Base-by-base conservation (phyloP, 2,797 vertebrate species). In the Sphenodon punctatus region DNA sequence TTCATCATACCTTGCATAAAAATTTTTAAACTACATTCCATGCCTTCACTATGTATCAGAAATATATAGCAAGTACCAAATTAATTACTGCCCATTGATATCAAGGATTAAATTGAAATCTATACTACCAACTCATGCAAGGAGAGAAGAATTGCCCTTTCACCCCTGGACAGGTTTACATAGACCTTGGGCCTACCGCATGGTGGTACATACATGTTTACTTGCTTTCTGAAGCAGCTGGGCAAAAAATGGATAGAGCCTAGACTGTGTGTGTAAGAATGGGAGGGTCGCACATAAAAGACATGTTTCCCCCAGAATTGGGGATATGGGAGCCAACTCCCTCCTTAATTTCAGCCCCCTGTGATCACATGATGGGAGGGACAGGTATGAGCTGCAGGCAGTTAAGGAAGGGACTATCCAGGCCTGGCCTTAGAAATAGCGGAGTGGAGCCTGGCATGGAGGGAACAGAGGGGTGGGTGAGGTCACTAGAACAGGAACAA, bases 41-140 rank as follows among this genome's bases (percentile, higher is more conserved):
- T 43, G 6, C 5, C 4, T 3, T 55, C 48, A 63, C 1, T 4
- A 34, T 4, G 0, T 46, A 51, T 2, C 38, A 3, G 10, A 1
- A 56, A 42, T 60, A 63, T 41, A 27, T 10, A 51, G 9, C 36
- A 34, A 51, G 51, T 5, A 22, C 45, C 25, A 72, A 20, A 72
- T 15, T 10, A 82, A 48, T 67, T 63, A 9, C 8, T 5, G 75
- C 16, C 4, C 34, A 46, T 67, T 42, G 13, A 7, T 39, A n/a
- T 20, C 58, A 45, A 55, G 70, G 14, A 1, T 55, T 43, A 78
- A 23, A 36, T 25, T 15, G 2, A 14, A 83, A 68, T 4, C 41
- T 3, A 15, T 61, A 38, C 6, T 48, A 17, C 12, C 25, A 12
- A 10, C 4, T 22, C 25, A 46, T 11, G 14, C n/a, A 39, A 48